phyloP scores from a whole-genome alignment of 2,888 invertebrate species.

The Noctua janthe region DNA sequence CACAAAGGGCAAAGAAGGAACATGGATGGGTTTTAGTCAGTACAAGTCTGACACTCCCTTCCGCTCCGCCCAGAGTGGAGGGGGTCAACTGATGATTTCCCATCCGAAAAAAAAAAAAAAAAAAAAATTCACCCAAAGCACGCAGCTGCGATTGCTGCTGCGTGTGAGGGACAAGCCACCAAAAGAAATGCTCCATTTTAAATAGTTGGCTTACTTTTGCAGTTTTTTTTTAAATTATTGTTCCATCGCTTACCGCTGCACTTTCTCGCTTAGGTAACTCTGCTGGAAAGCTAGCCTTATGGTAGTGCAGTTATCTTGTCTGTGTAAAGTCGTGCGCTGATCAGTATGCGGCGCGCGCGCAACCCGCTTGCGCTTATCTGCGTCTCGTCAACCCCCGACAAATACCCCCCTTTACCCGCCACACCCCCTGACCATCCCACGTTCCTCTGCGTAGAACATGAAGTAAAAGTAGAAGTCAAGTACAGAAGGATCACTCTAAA shows the following conservation, averaged over 20 bases:
- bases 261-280: background rate
- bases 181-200: background rate
- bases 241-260: background rate
- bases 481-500: conserved; percentile 32
- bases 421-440: conserved; percentile 27
- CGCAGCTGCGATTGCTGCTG: too few species aligned
- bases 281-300: conserved; percentile 7
- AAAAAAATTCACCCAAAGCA: too few species aligned
- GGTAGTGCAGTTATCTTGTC: conserved; percentile 22
- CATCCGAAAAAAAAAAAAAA: too few species aligned
- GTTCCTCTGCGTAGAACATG: background rate
- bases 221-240: background rate
- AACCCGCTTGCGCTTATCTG: conserved; percentile 61
- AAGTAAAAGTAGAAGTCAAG: too few species aligned
- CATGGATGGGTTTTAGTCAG: too few species aligned
- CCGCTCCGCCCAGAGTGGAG: too few species aligned
- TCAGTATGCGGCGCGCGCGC: conserved; percentile 67
- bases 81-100: too few species aligned
- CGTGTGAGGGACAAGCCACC: too few species aligned
- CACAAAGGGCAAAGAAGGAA: too few species aligned
- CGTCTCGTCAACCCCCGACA: conserved; percentile 65
- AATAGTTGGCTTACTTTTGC: background rate
- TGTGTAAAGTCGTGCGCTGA: conserved; percentile 36
- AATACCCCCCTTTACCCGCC: conserved; percentile 36
- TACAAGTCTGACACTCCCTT: too few species aligned